Conservation (phyloP, 30 jellyfish, hydroid and myxozoan genomes). For the Pseudorhiza aurosa region DNA sequence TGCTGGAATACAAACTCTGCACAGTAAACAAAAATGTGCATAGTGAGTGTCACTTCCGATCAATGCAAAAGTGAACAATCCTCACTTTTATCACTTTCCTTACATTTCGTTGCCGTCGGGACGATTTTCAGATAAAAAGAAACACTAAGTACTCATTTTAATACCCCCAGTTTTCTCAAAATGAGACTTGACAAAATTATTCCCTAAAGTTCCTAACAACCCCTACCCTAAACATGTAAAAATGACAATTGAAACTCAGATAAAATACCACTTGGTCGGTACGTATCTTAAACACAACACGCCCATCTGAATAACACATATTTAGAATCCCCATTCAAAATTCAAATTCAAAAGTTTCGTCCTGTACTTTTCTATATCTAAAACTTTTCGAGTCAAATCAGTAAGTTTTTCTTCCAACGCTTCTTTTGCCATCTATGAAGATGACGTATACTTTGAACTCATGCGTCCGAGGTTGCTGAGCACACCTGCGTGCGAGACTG, state of each 20-base stretch:
- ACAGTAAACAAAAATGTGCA: no score
- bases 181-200: background rate
- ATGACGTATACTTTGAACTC: constrained; percentile 42
- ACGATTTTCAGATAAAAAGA: no score
- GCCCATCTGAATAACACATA: background rate
- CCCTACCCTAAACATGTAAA: background rate
- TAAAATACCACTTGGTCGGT: background rate
- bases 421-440: constrained; percentile 9
- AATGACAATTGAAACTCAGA: background rate
- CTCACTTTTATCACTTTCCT: no score
- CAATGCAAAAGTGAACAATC: no score
- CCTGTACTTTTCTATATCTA: no score
- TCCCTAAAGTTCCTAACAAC: background rate
- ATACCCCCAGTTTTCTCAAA: no score
- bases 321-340: background rate
- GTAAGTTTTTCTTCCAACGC: no score
- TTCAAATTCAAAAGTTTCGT: background rate
- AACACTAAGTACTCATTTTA: no score
- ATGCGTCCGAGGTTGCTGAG: constrained; percentile 32
- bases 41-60: no score
- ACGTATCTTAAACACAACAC: background rate
- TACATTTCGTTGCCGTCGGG: no score
- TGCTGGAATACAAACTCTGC: no score
- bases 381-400: no score
- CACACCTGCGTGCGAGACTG: constrained; percentile 46